These are phyloP conservation scores for Lithobates pipiens DNA, from an alignment of 2,797 vertebrate genomes.

Conservation along the genomic window DNA sequence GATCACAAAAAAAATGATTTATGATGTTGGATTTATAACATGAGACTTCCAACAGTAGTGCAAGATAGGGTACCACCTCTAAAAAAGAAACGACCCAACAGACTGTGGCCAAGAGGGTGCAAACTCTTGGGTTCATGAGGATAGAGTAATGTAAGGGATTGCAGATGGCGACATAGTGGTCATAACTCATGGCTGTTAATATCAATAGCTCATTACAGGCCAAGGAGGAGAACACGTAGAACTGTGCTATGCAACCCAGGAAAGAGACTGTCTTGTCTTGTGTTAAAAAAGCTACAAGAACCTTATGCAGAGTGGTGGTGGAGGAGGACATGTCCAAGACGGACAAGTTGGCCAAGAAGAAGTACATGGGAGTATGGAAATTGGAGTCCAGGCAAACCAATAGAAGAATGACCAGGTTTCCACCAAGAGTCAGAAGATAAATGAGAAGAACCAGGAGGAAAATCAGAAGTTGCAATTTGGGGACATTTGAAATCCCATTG, in stretches of 20 bases:
- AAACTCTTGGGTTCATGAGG: constrained; percentile 17
- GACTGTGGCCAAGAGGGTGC: background rate
- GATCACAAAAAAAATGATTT: constrained; percentile 48
- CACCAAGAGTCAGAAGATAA: constrained; percentile 24
- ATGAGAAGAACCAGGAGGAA: constrained; percentile 46
- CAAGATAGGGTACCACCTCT: constrained; percentile 15
- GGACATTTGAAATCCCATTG: constrained; percentile 16
- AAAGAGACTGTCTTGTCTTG: constrained; percentile 2
- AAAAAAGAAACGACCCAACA: constrained; percentile 25
- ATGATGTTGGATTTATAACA: constrained; percentile 44
- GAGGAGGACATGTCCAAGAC: constrained; percentile 16
- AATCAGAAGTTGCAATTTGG: background rate
- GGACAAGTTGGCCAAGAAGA: constrained; percentile 25
- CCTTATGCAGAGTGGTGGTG: constrained; percentile 22
- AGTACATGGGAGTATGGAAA: constrained; percentile 48
- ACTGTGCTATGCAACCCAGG: constrained; percentile 14
- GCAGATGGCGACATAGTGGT: constrained; percentile 41
- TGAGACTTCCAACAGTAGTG: background rate
- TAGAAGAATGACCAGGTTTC: constrained; percentile 30
- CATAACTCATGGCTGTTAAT: constrained; percentile 33
- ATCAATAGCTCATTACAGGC: constrained; percentile 28
- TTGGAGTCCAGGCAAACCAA: constrained; percentile 21
- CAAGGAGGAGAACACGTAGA: background rate
- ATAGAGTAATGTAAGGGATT: constrained; percentile 16
- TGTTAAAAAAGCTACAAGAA: background rate